Conservation (phyloP, 2,113 vertebrate genomes). For the Petroica traversi region DNA sequence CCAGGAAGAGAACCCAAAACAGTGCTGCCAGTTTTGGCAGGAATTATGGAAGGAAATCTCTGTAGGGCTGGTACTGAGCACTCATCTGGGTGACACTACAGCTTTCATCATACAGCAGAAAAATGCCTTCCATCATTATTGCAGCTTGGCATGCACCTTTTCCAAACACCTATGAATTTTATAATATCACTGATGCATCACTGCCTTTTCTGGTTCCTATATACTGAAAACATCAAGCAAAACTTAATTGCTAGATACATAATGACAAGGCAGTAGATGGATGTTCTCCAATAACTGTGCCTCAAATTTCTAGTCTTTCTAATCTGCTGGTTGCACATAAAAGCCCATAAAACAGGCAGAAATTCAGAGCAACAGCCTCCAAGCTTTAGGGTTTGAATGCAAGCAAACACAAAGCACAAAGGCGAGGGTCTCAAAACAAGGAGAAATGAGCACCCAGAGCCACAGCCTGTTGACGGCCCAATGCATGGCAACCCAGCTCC, state of each 20-base stretch:
- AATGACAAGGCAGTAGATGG: background rate
- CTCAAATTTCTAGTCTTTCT: background rate
- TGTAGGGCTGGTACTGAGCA: background rate
- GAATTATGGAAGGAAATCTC: background rate
- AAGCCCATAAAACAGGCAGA: background rate
- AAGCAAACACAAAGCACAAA: background rate
- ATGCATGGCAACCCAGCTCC: background rate
- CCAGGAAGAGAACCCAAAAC: background rate
- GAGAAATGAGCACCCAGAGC: background rate
- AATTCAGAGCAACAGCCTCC: background rate
- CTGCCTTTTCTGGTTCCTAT: background rate
- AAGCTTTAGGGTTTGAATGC: background rate
- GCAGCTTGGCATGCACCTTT: background rate
- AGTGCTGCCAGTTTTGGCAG: background rate
- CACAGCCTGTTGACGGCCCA: rapidly evolving
- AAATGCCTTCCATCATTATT: background rate
- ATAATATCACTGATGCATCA: background rate
- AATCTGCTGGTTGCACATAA: background rate
- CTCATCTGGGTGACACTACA: background rate
- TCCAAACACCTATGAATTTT: background rate
- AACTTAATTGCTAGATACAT: background rate
- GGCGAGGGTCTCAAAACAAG: background rate
- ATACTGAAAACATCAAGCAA: background rate
- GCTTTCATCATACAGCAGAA: background rate
- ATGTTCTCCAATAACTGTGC: background rate